Evolutionary conservation across 2,113 vertebrate species (phyloP).

Genomic region (Zosterops pallidus): DNA sequence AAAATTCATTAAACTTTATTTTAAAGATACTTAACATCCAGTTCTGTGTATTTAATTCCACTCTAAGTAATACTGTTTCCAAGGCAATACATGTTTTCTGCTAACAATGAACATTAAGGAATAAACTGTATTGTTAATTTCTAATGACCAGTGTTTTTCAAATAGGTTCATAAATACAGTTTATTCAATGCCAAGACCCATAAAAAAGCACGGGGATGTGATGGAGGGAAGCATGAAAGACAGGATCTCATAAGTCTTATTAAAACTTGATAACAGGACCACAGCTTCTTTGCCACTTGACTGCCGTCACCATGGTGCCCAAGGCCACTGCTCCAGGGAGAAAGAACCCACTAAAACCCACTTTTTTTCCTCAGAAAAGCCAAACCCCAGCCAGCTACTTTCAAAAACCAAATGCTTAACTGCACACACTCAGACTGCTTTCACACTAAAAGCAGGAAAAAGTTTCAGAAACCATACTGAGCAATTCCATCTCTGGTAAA

Average conservation of each 20-base stretch:
- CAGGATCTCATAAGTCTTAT: not conserved
- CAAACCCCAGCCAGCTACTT: not conserved
- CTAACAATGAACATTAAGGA: not conserved
- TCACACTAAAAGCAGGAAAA: not conserved
- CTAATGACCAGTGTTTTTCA: not conserved
- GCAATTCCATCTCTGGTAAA: not conserved
- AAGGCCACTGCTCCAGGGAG: not conserved
- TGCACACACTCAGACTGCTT: not conserved
- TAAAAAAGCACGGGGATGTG: not conserved
- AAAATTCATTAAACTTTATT: not conserved
- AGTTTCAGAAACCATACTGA: not conserved
- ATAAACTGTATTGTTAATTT: not conserved
- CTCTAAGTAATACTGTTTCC: not conserved
- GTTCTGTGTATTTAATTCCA: not conserved
- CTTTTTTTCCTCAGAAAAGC: not conserved
- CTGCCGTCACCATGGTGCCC: not conserved
- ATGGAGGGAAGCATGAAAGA: not conserved
- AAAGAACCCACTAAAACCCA: not conserved
- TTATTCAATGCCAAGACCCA: not conserved
- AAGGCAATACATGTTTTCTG: not conserved
- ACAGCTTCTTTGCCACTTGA: constrained; percentile 10
- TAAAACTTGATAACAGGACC: not conserved
- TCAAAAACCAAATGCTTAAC: not conserved
- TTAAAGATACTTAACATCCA: not conserved
- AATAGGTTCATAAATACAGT: not conserved